Evolutionary conservation across 2,113 vertebrate species (phyloP), one percentile per base, ranked within the genome.

Genomic region (Electrona antarctica): DNA sequence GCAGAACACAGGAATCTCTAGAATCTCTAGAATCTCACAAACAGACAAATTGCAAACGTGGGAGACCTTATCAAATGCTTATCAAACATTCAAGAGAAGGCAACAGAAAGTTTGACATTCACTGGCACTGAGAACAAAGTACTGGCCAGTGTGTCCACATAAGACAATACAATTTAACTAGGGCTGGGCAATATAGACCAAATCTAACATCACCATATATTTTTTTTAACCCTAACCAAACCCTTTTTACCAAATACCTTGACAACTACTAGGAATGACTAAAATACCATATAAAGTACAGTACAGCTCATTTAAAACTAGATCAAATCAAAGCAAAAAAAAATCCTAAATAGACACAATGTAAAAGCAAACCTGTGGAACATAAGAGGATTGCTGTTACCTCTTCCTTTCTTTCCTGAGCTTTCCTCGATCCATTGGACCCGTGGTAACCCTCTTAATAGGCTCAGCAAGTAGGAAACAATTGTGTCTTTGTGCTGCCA

Each of bases 351-450:
- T 13, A 8, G 41, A 48, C 1, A 74, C 28, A 65, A 47, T 71
- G 52, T 73, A 45, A 78, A 69, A 71, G 33, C 62, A 75, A 73
- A 64, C 9, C 49, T 9, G 15, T 7, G 2, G n/a, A 47, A n/a
- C 48, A 8, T 80, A 77, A 86, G 76, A 84, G 76, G 84, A 90
- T 85, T 88, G 60, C 67, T 64, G 82, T 76, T 89, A 98, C 97
- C 96, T 92, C 91, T 95, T 92, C 93, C 89, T 90, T 97, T 97
- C 77, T 94, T 94, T 76, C 94, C 92, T 1, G 90, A 95, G 90
- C 91, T 96, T 85, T 98, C 97, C 90, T 99, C 97, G 73, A 99
- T 96, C 97, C 97, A 99, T 0, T 96, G 95, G 48, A 98, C 95
- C 86, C 95, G 95, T 50, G 96, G 95, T 64, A 99, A 91, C 33